Base-by-base conservation (phyloP, 2,113 vertebrate genomes). In the Rhinoderma darwinii region DNA sequence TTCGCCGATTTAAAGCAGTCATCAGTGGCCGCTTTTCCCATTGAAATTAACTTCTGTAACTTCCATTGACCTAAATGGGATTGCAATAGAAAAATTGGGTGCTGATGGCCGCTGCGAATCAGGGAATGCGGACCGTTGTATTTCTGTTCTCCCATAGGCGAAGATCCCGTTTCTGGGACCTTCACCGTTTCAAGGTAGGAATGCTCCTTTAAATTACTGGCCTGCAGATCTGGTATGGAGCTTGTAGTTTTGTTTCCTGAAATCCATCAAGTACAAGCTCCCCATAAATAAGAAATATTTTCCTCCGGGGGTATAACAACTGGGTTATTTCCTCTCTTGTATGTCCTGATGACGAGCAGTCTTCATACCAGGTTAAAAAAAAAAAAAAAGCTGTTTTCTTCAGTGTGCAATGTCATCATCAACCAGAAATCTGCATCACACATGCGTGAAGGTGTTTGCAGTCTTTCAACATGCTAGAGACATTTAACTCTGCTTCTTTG, bases 311-410 rank as follows among this genome's bases (percentile, higher is more conserved):
- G 56, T 39, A 30, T 70, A 82, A 63, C 82, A 41, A 87, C 70
- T n/a, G 14, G 22, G 9, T 91, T 91, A 89, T 95, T 93, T 92
- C 86, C 78, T 87, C 76, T 82, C 72, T 89, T 90, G 90, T 91
- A 89, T 93, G 91, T 88, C 88, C 63, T 68, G 89, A 82, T 84
- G 88, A 70, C 93, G 54, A 43, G 79, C 79, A 96, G 96, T 95
- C 93, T 94, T 93, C 92, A 95, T 96, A 91, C 95, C 95, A 96
- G 95, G 95, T 95, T 95, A 95, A 63, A 84, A 88, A 77, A 43
- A 95, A 95, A 63, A 84, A 88, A 77, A 43, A 61, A 25, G 8
- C 14, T 18, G 27, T 22, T 47, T 2, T 27, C 91, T 50, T 89
- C 84, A 83, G 89, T 80, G 68, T 89, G 39, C 50, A 47, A 12